Conservation (phyloP, 2,888 invertebrate genomes). For the Diloba caeruleocephala region DNA sequence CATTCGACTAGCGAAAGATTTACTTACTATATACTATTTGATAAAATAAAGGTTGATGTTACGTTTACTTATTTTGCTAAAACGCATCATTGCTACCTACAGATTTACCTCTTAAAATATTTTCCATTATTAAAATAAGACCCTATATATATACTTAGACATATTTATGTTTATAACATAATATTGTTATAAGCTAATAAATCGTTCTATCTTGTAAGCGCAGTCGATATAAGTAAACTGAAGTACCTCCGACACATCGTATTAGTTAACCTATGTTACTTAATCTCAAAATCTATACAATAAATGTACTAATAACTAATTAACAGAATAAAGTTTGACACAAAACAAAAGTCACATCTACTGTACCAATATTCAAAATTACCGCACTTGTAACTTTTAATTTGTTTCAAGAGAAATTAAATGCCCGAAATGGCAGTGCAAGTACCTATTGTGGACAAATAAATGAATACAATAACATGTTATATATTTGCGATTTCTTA, state of each 20-base stretch:
- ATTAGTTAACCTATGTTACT: constrained; percentile 4
- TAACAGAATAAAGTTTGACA: constrained; percentile 10
- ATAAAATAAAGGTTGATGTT: no score
- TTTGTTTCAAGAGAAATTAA: constrained; percentile 37
- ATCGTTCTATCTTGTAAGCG: constrained; percentile 9
- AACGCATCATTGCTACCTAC: no score
- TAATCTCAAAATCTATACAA: background rate
- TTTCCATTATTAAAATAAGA: no score
- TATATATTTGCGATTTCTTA: no score
- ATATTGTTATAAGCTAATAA: constrained; percentile 14
- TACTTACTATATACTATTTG: no score
- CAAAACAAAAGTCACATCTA: constrained; percentile 29
- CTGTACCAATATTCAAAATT: constrained; percentile 5
- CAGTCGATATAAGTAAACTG: constrained; percentile 11
- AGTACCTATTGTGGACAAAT: constrained; percentile 15
- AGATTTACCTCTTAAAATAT: no score
- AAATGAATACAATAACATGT: no score
- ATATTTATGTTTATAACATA: no score
- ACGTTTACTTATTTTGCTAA: no score
- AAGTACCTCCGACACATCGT: constrained; percentile 19
- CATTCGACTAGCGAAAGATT: no score
- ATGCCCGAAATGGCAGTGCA: constrained; percentile 49
- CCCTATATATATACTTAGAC: no score
- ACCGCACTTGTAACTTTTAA: constrained; percentile 23
- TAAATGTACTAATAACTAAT: background rate